Conservation (phyloP, 2,797 vertebrate genomes). For the Protosalanx chinensis region DNA sequence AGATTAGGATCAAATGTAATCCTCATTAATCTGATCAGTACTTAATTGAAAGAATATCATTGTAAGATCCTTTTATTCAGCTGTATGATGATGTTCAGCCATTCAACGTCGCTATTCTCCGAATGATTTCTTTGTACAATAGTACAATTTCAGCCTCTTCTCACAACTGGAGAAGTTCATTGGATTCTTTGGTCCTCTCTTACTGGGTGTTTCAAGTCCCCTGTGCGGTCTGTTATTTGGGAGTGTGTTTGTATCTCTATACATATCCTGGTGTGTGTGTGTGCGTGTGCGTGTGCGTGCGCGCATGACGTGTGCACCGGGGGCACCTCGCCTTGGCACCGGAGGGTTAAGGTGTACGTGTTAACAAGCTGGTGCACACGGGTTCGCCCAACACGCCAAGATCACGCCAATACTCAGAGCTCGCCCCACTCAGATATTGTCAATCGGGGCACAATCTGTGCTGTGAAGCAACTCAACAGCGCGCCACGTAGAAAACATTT, state of each 20-base stretch:
- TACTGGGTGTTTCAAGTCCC: background rate
- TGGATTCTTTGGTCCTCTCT: background rate
- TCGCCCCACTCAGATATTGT: constrained; percentile 74
- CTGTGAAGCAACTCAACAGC: constrained; percentile 78
- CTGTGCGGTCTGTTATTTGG: background rate
- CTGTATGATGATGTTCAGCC: background rate
- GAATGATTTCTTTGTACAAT: background rate
- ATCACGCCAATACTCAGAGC: constrained; percentile 62
- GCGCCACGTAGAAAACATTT: constrained; percentile 78
- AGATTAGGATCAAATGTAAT: background rate
- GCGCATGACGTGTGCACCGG: constrained; percentile 30
- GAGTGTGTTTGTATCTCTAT: constrained; percentile 1
- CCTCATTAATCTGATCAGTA: background rate
- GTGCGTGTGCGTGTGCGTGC: background rate
- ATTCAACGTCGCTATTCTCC: background rate
- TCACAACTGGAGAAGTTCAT: no score
- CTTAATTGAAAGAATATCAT: background rate
- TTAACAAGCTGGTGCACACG: constrained; percentile 78
- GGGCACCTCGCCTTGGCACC: constrained; percentile 56
- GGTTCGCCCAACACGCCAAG: constrained; percentile 53
- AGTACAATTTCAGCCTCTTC: background rate
- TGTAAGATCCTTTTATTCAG: background rate
- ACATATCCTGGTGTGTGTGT: constrained; percentile 22
- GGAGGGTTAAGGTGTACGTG: constrained; percentile 77
- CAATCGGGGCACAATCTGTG: constrained; percentile 80